Base-by-base conservation (phyloP, 1,140 invertebrate species). In the Cryptotermes secundus region DNA sequence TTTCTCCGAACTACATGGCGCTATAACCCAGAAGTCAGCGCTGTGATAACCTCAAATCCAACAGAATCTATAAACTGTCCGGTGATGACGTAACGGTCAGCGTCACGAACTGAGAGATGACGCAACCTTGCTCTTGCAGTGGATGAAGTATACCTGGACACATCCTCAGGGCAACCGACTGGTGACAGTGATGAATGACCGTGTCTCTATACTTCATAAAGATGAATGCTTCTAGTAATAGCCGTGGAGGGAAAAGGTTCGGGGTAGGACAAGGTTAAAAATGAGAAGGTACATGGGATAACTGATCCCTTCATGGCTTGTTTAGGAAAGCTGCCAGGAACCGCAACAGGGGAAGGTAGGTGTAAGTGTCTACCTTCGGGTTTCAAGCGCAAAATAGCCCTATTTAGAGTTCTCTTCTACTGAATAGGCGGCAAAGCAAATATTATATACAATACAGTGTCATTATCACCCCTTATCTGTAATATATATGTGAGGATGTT, bases 401-500 rank as follows among this genome's bases (percentile, higher is more conserved):
- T 14, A 72, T 72, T 72, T 72, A 72, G 59, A 72, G 59, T 72
- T n/a, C 26, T 72, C 9, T 72, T 72, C 16, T 31, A 16, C 26
- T n/a, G 59, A 72, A 72, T 72, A 31, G 59, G 59, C 31, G 59
- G 59, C 31, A 72, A 72, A 72, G 59, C 59, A 72, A 72, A 72
- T 72, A 22, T 49, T 19, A 72, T 72, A 72, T 31, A 72, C 59
- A 72, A 72, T 72, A 72, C 31, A 16, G 0, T 31, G 10, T 31
- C 59, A 72, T 72, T 72, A 31, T 72, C 59, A 72, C 59, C 59
- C 59, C 59, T 72, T 14, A n/a, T 26, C 59, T 72, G 10, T 72
- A n/a, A 72, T 31, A 31, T 10, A 14, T n/a, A 19, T 59, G 53
- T 59, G 53, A 59, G 38, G 38, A 59, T 22, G 19, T 14, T 59